phyloP scores from a whole-genome alignment of 2,888 invertebrate species.

The Penaeus monodon region DNA sequence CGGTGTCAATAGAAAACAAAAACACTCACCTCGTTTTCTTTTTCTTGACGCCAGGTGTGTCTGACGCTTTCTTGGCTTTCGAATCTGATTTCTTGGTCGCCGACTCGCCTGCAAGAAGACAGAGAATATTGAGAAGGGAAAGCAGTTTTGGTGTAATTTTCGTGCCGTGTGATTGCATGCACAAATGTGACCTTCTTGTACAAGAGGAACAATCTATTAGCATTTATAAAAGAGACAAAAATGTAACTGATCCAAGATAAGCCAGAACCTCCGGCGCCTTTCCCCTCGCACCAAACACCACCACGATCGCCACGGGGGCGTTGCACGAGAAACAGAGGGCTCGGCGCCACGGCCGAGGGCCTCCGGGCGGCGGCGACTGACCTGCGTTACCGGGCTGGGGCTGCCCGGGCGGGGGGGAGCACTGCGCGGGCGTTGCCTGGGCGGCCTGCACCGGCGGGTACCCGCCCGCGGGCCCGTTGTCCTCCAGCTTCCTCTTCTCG shows the following conservation, averaged over 20 bases:
- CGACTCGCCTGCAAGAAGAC: conserved; percentile 36
- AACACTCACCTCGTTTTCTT: conserved; percentile 64
- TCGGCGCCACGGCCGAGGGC: too few species aligned
- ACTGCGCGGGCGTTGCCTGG: conserved; percentile 17
- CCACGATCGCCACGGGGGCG: too few species aligned
- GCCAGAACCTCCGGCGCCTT: too few species aligned
- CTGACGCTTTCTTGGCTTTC: conserved; percentile 62
- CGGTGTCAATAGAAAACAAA: too few species aligned
- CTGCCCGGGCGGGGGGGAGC: conserved; percentile 27
- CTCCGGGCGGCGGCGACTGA: neutral
- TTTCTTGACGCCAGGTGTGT: conserved; percentile 62
- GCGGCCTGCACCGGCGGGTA: conserved; percentile 29
- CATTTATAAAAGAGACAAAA: too few species aligned
- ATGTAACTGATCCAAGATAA: too few species aligned
- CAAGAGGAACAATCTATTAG: too few species aligned
- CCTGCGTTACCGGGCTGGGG: conserved; percentile 2
- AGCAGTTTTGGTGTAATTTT: too few species aligned
- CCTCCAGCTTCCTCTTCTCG: conserved; percentile 59
- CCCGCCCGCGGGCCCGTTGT: neutral
- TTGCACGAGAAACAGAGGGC: too few species aligned
- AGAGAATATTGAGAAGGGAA: neutral
- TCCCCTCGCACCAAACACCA: too few species aligned
- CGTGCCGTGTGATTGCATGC: too few species aligned
- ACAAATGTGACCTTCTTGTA: too few species aligned
- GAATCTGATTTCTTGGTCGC: conserved; percentile 52